These are phyloP conservation scores for Schrankia costaestrigalis DNA, from an alignment of 2,888 invertebrate species.

Conservation along the genomic window DNA sequence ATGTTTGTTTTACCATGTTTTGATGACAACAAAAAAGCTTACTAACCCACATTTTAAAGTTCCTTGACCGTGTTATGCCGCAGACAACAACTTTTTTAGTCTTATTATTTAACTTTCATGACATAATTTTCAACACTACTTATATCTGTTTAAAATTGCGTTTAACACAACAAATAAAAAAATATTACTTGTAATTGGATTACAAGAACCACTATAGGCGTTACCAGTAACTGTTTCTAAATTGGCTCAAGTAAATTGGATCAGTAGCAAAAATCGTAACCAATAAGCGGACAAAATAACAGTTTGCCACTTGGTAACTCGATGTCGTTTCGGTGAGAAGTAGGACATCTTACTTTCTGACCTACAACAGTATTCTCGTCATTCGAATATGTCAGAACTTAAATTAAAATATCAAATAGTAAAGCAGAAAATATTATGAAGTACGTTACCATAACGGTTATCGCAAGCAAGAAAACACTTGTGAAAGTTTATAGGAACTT, in stretches of 20 bases:
- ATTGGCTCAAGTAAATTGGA: constrained; percentile 39
- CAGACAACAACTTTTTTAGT: constrained; percentile 12
- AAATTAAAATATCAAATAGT: constrained; percentile 5
- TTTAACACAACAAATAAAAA: too few species aligned
- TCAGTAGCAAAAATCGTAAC: constrained; percentile 36
- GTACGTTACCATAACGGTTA: constrained; percentile 1
- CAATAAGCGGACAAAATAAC: constrained; percentile 57
- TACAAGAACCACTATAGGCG: too few species aligned
- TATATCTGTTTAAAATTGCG: too few species aligned
- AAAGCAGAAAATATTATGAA: constrained; percentile 1
- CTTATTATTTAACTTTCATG: too few species aligned
- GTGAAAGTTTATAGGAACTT: constrained; percentile 26
- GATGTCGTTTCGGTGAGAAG: constrained; percentile 64
- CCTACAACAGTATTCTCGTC: constrained; percentile 57
- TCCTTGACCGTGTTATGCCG: constrained; percentile 19
- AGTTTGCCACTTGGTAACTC: constrained; percentile 57
- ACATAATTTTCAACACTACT: too few species aligned
- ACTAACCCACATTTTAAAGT: constrained; percentile 9
- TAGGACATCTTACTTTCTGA: constrained; percentile 69
- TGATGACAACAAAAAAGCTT: too few species aligned
- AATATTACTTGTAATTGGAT: too few species aligned
- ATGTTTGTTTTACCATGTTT: too few species aligned
- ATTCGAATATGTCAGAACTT: constrained; percentile 24
- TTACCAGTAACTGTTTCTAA: constrained; percentile 5
- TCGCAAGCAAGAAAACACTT: constrained; percentile 10